These are phyloP conservation scores for Tamandua tetradactyla DNA, from an alignment of 2,797 vertebrate species.

Conservation along the genomic window DNA sequence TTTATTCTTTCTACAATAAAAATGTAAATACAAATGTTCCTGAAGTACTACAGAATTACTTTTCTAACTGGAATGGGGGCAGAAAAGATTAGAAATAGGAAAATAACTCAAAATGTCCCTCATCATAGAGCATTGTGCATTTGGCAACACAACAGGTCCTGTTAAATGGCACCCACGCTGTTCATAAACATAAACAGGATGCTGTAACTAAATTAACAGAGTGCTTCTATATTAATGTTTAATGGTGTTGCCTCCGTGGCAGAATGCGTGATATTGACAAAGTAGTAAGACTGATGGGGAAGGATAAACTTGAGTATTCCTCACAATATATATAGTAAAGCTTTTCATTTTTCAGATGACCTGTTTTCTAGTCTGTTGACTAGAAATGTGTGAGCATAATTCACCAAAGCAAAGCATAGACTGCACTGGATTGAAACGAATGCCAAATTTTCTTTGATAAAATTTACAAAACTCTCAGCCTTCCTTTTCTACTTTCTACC, in stretches of 20 bases:
- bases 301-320: neutral
- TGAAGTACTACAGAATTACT: constrained; percentile 64
- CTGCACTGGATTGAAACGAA: neutral
- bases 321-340: neutral
- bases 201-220: constrained; percentile 73
- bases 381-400: neutral
- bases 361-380: neutral
- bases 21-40: constrained; percentile 76
- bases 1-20: constrained; percentile 72
- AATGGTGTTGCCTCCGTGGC: constrained; percentile 32
- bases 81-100: constrained; percentile 64
- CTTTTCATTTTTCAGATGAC: neutral
- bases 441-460: neutral
- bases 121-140: neutral
- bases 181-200: constrained; percentile 74
- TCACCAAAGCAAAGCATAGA: neutral
- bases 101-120: constrained; percentile 59
- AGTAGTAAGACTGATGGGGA: neutral
- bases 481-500: neutral
- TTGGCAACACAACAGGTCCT: constrained; percentile 44
- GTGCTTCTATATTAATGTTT: constrained; percentile 58
- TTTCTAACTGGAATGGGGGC: constrained; percentile 56
- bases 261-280: neutral
- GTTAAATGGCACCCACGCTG: constrained; percentile 72
- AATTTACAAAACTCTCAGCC: neutral